Percentiles rank a stretch among this genome's conserved stretches.
phyloP scores from a whole-genome alignment of 1,140 invertebrate species.

The Drosophila trapezifrons region DNA sequence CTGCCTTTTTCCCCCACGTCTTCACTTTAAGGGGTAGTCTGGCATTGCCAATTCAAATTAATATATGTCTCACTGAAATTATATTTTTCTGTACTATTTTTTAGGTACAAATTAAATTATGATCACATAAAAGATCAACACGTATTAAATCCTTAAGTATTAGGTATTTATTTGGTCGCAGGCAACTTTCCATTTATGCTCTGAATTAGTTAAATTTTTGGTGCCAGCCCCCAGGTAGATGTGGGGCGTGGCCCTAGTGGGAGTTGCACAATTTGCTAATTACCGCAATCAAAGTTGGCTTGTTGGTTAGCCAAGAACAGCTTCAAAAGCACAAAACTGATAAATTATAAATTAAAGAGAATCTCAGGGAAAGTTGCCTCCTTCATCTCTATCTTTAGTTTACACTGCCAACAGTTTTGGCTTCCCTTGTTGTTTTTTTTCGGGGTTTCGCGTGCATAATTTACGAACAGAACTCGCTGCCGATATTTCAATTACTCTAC shows the following conservation, averaged over 20 bases:
- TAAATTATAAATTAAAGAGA: slow-evolving; percentile 82
- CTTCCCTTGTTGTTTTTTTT: not conserved
- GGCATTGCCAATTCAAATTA: no score
- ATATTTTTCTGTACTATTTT: no score
- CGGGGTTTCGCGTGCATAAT: slow-evolving; percentile 55
- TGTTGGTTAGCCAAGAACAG: slow-evolving; percentile 34
- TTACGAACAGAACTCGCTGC: slow-evolving; percentile 52
- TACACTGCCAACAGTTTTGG: slow-evolving; percentile 2
- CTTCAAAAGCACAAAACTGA: slow-evolving; percentile 52
- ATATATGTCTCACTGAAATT: no score
- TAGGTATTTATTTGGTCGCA: not conserved
- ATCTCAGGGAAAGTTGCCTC: slow-evolving; percentile 58
- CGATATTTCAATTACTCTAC: slow-evolving; percentile 71
- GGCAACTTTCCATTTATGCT: not conserved
- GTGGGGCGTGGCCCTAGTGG: slow-evolving; percentile 11
- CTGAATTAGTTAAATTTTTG: slow-evolving; percentile 1
- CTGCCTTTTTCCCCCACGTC: not conserved
- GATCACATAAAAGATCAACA: no score
- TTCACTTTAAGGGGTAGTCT: not conserved
- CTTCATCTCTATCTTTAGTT: slow-evolving; percentile 10
- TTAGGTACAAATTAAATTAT: no score
- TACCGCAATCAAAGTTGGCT: slow-evolving; percentile 74
- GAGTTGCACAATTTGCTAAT: slow-evolving; percentile 71
- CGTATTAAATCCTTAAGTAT: no score
- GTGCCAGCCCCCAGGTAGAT: not conserved